phyloP scores from a whole-genome alignment of 2,797 vertebrate genomes.

The Bovichtus variegatus region DNA sequence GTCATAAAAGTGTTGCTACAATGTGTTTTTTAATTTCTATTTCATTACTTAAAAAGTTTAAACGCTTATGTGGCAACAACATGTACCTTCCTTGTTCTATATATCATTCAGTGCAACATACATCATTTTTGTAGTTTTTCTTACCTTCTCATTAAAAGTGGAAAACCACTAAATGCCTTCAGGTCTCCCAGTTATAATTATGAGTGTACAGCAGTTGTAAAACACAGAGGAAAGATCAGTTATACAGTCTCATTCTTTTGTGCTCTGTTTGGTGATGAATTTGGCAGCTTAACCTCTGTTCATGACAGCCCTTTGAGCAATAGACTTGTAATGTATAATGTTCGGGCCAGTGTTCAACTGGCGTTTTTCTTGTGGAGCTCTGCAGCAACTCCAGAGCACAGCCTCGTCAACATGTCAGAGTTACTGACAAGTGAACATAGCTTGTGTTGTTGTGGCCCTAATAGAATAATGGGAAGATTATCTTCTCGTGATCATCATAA shows the following conservation, averaged over 20 bases:
- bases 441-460: conserved; percentile 42
- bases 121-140: conserved; percentile 26
- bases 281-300: conserved; percentile 46
- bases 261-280: conserved; percentile 45
- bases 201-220: conserved; percentile 33
- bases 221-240: conserved; percentile 26
- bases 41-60: not conserved
- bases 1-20: not conserved
- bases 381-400: conserved; percentile 6
- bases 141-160: conserved; percentile 35
- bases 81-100: conserved; percentile 18
- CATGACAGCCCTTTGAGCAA: conserved; percentile 55
- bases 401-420: conserved; percentile 57
- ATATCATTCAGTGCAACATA: conserved; percentile 17
- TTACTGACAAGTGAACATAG: conserved; percentile 53
- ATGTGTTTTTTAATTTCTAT: conserved; percentile 9
- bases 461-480: conserved; percentile 46
- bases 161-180: conserved; percentile 33
- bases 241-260: conserved; percentile 29
- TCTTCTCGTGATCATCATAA: conserved; percentile 27
- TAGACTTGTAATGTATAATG: conserved; percentile 47
- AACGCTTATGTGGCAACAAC: not conserved
- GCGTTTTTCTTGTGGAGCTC: conserved; percentile 25
- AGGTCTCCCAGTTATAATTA: conserved; percentile 28
- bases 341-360: conserved; percentile 53